Evolutionary conservation across 2,888 invertebrate genomes (phyloP), one percentile per base, ranked within the genome.

Genomic region (Euzophera pinguis): DNA sequence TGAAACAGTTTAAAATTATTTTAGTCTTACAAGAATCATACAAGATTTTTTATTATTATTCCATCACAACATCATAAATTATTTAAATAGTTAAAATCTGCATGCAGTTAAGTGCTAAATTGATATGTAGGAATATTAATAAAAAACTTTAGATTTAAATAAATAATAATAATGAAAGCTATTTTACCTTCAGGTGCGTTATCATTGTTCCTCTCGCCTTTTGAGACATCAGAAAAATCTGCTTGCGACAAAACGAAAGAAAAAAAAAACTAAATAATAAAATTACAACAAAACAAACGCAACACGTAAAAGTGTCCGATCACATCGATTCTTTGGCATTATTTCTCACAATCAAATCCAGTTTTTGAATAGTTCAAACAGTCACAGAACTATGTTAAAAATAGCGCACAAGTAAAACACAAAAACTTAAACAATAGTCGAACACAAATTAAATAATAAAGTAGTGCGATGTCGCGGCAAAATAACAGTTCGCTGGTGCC

Each of bases 241-340:
- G 59, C 60, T 59, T 57, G 54, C 60, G 64, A 71, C 62, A 55
- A 69, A 67, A 75, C 74, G 61, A 58, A 62, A 67, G 58, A 62
- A 67, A 71, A 60, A 68, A 69, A 63, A 63, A 66, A 65, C 72
- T 59, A 58, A 70, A 65, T 69, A 64, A 65, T 71, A 72, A 73
- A 64, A 65, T 64, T 75, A 67, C 60, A 71, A 67, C 68, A 71
- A 64, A 59, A 69, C 65, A 59, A 67, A 71, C 62, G 59, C 70
- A 77, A 80, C 84, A 81, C 84, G 73, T 69, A 77, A 22, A 22
- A 22, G 63, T 58, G 82, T 83, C 76, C 75, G 69, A 81, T 79
- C 85, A 87, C 87, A 81, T 75, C 69, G 66, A 74, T 71, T 83
- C 81, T 84, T 86, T 84, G 82, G 84, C 79, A 88, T 85, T 71